A percentile compares a stretch with the other conserved stretches of the same genome.
These are phyloP conservation scores for Protodeltote pygarga DNA, from an alignment of 2,888 invertebrate species.

Conservation along the genomic window DNA sequence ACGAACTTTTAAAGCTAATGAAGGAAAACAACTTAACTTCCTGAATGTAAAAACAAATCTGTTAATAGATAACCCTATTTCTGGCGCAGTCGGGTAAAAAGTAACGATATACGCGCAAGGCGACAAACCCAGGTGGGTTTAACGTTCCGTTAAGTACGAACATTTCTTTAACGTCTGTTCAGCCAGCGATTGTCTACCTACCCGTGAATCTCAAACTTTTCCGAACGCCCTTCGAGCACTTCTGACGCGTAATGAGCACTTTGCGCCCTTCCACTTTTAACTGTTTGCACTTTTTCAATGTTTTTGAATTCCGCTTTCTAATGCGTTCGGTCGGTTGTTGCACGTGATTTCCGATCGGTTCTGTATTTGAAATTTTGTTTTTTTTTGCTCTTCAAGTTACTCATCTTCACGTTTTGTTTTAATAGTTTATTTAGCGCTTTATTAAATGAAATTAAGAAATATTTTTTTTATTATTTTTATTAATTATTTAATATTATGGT, in stretches of 20 bases:
- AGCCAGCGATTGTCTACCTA: slow-evolving; percentile 42
- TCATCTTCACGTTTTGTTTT: too few species aligned
- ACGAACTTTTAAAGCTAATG: too few species aligned
- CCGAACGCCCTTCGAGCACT: slow-evolving; percentile 58
- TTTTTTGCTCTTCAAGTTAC: not conserved
- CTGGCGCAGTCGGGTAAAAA: slow-evolving; percentile 1
- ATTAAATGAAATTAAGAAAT: too few species aligned
- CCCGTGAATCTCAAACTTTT: slow-evolving; percentile 53
- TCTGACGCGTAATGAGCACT: slow-evolving; percentile 78
- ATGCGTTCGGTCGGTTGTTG: slow-evolving; percentile 18
- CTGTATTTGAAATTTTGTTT: not conserved
- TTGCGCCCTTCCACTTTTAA: slow-evolving; percentile 64
- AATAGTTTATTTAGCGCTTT: too few species aligned
- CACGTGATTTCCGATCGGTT: too few species aligned
- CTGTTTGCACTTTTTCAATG: slow-evolving; percentile 71
- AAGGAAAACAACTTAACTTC: too few species aligned
- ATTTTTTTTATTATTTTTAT: too few species aligned
- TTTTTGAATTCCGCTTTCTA: slow-evolving; percentile 23
- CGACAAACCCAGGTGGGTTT: slow-evolving; percentile 31
- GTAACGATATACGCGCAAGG: slow-evolving; percentile 23
- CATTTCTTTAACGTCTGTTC: slow-evolving; percentile 47
- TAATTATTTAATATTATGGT: too few species aligned
- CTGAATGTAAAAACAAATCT: too few species aligned
- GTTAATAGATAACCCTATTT: not conserved
- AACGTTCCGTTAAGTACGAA: slow-evolving; percentile 48